Evolutionary conservation across 1,140 invertebrate genomes (phyloP).

Genomic region (Brachionus calyciflorus): DNA sequence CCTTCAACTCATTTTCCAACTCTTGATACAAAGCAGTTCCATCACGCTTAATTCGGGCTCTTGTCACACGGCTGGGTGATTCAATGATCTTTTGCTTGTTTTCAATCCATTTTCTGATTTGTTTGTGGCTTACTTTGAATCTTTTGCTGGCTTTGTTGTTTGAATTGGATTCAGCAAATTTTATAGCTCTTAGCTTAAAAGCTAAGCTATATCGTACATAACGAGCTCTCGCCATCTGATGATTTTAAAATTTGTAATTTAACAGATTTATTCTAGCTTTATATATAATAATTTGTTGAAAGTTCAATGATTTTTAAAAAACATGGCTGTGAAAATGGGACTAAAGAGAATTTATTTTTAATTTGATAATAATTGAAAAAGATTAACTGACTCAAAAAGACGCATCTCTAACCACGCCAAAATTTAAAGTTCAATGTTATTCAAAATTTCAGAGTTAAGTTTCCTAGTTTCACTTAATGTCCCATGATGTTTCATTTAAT

Average conservation of each 20-base stretch:
- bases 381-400: too few species aligned
- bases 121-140: not conserved
- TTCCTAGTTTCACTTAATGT: too few species aligned
- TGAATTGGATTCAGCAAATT: conserved; percentile 8
- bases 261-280: not conserved
- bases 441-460: not conserved
- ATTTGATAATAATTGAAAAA: too few species aligned
- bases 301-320: not conserved
- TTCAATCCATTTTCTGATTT: conserved; percentile 2
- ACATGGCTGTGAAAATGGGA: not conserved
- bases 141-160: not conserved
- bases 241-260: not conserved
- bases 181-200: not conserved
- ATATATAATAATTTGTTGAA: not conserved
- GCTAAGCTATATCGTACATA: conserved; percentile 4
- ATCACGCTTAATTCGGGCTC: not conserved
- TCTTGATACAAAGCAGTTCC: not conserved
- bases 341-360: too few species aligned
- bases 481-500: not conserved
- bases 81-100: conserved; percentile 2
- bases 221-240: not conserved
- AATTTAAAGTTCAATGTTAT: not conserved
- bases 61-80: not conserved
- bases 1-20: conserved; percentile 16
- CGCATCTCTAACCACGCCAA: too few species aligned